Percentiles rank a stretch among this genome's conserved stretches.
Evolutionary conservation across 2,113 vertebrate species (phyloP).

Genomic region (Carollia perspicillata): DNA sequence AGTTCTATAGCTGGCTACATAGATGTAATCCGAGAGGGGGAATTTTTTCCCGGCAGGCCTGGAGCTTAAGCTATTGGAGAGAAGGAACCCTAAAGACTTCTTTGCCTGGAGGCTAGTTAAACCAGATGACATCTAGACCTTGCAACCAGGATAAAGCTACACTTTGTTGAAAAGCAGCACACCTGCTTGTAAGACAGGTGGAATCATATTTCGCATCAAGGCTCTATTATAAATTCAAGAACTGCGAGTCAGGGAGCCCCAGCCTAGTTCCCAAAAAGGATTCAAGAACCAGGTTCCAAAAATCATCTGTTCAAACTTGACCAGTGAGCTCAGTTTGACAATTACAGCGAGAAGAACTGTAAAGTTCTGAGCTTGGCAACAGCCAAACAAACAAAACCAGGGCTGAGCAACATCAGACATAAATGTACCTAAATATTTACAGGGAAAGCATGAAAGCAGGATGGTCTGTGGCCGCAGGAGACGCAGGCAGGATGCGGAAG

Average conservation of each 20-base stretch:
- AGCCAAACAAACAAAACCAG: neutral
- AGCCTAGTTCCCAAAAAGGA: neutral
- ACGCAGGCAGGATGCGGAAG: neutral
- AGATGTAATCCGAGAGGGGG: constrained; percentile 18
- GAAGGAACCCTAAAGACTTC: neutral
- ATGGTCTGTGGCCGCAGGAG: neutral
- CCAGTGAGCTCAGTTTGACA: neutral
- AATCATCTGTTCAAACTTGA: neutral
- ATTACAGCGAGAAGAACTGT: neutral
- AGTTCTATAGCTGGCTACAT: neutral
- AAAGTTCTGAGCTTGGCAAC: neutral
- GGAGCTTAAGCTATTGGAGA: neutral
- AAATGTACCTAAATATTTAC: neutral
- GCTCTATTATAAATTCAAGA: neutral
- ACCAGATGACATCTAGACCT: neutral
- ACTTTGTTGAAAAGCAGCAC: neutral
- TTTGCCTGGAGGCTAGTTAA: neutral
- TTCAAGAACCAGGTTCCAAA: neutral
- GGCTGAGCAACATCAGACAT: neutral
- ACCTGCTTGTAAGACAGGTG: neutral
- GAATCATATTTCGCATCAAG: neutral
- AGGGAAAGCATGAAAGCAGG: neutral
- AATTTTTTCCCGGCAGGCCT: neutral
- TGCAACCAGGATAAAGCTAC: neutral
- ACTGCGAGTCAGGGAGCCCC: neutral